Conservation (phyloP, 1,140 invertebrate species). For the Zaprionus inermis region DNA sequence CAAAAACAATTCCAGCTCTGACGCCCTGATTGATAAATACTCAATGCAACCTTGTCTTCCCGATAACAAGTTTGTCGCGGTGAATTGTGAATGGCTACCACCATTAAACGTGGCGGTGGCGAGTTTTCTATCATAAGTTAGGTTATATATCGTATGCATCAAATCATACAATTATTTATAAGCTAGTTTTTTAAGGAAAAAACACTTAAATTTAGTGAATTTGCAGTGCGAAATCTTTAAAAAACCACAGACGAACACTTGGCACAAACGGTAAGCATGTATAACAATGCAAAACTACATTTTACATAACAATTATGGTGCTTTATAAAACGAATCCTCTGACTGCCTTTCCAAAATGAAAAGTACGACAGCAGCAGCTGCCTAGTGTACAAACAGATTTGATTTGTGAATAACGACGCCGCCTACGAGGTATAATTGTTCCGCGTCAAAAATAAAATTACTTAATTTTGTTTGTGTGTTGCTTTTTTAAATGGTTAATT, state of each 20-base stretch:
- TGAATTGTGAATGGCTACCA: slow-evolving; percentile 53
- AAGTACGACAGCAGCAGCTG: slow-evolving; percentile 70
- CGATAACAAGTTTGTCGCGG: slow-evolving; percentile 48
- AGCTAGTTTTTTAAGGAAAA: slow-evolving; percentile 84
- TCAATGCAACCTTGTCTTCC: slow-evolving; percentile 28
- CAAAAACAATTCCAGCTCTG: not conserved
- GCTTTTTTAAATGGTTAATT: slow-evolving; percentile 11
- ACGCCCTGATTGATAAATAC: slow-evolving; percentile 6
- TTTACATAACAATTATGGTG: slow-evolving; percentile 79
- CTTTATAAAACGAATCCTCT: slow-evolving; percentile 62
- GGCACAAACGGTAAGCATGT: slow-evolving; percentile 83
- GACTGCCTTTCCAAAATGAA: slow-evolving; percentile 61
- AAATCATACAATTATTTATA: slow-evolving; percentile 84
- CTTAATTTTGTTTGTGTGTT: slow-evolving; percentile 14
- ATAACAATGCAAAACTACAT: slow-evolving; percentile 52
- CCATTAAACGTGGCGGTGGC: slow-evolving; percentile 79
- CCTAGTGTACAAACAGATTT: slow-evolving; percentile 54
- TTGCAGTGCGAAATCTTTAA: slow-evolving; percentile 84
- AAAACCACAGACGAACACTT: slow-evolving; percentile 84
- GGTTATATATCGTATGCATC: slow-evolving; percentile 84
- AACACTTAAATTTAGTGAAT: slow-evolving; percentile 84
- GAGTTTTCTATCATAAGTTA: slow-evolving; percentile 83
- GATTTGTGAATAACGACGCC: slow-evolving; percentile 36
- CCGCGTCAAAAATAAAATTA: not conserved
- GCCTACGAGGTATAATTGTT: not conserved